phyloP scores from a whole-genome alignment of 2,888 invertebrate genomes.

The Leptodirus hochenwartii region DNA sequence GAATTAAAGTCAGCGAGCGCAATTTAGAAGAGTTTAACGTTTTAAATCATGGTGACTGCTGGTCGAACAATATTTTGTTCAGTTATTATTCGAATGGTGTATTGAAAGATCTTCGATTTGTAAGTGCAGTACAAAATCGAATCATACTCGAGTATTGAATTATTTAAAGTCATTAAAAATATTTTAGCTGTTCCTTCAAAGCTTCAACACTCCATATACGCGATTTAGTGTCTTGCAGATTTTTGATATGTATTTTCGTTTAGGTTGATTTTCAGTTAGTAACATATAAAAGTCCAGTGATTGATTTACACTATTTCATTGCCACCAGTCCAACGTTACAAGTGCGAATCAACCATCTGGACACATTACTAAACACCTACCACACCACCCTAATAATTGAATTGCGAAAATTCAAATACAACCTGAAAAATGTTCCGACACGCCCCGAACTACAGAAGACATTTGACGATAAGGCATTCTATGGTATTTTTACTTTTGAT shows the following conservation, averaged over 20 bases:
- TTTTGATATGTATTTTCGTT: slow-evolving; percentile 17
- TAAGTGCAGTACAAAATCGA: slow-evolving; percentile 17
- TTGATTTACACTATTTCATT: slow-evolving; percentile 29
- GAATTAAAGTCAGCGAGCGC: slow-evolving; percentile 15
- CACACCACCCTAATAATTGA: slow-evolving; percentile 18
- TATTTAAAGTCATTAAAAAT: slow-evolving; percentile 5
- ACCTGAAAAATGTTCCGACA: slow-evolving; percentile 19
- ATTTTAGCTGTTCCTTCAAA: no score
- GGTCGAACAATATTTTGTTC: slow-evolving; percentile 34
- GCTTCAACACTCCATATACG: no score
- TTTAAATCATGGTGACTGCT: slow-evolving; percentile 33
- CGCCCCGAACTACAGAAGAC: slow-evolving; percentile 19
- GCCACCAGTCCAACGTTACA: slow-evolving; percentile 24
- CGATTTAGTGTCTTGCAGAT: no score
- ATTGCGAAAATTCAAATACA: slow-evolving; percentile 18
- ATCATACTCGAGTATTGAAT: slow-evolving; percentile 3
- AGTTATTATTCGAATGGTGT: slow-evolving; percentile 24
- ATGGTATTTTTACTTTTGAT: slow-evolving; percentile 16
- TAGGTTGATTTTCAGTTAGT: slow-evolving; percentile 31
- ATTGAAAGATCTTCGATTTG: slow-evolving; percentile 25
- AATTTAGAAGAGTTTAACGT: slow-evolving; percentile 25
- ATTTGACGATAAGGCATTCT: slow-evolving; percentile 19
- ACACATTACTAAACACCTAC: slow-evolving; percentile 20
- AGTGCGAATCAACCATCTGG: slow-evolving; percentile 18
- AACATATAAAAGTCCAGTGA: slow-evolving; percentile 25